Evolutionary conservation across 2,888 invertebrate genomes (phyloP).

Genomic region (Lamproptera curius): DNA sequence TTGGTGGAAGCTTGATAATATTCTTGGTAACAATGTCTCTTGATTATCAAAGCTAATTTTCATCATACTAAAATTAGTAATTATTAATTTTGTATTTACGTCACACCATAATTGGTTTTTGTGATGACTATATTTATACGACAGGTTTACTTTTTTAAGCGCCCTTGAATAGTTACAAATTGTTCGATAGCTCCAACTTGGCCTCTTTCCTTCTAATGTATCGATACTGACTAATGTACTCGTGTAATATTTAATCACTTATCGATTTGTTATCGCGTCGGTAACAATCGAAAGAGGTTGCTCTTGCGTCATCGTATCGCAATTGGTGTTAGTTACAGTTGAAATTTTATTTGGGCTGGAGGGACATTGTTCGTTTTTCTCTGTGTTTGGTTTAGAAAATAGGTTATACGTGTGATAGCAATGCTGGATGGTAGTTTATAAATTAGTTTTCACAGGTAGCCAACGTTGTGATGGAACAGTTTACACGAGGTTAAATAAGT

Average conservation of each 20-base stretch:
- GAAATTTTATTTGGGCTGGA: slow-evolving; percentile 19
- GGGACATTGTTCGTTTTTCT: slow-evolving; percentile 33
- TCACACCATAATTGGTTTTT: too few relatives aligned
- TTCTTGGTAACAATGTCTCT: too few relatives aligned
- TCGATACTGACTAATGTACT: not conserved
- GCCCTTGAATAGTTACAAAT: not conserved
- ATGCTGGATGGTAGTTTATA: not conserved
- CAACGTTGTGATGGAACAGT: slow-evolving; percentile 21
- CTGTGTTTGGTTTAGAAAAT: not conserved
- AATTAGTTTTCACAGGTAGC: slow-evolving; percentile 20
- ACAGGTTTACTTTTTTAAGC: too few relatives aligned
- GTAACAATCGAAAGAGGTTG: slow-evolving; percentile 19
- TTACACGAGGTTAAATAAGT: too few relatives aligned
- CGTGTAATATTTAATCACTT: slow-evolving; percentile 18
- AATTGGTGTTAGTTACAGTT: too few relatives aligned
- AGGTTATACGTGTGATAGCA: not conserved
- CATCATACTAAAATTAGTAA: too few relatives aligned
- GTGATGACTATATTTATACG: too few relatives aligned
- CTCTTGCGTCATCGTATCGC: slow-evolving; percentile 35
- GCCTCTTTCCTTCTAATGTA: not conserved
- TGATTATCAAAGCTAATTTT: too few relatives aligned
- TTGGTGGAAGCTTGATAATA: too few relatives aligned
- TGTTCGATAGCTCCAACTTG: slow-evolving; percentile 8
- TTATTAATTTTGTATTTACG: too few relatives aligned
- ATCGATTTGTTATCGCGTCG: slow-evolving; percentile 26